Base-by-base conservation (phyloP, 2,113 vertebrate species). In the Charadrius vociferus region DNA sequence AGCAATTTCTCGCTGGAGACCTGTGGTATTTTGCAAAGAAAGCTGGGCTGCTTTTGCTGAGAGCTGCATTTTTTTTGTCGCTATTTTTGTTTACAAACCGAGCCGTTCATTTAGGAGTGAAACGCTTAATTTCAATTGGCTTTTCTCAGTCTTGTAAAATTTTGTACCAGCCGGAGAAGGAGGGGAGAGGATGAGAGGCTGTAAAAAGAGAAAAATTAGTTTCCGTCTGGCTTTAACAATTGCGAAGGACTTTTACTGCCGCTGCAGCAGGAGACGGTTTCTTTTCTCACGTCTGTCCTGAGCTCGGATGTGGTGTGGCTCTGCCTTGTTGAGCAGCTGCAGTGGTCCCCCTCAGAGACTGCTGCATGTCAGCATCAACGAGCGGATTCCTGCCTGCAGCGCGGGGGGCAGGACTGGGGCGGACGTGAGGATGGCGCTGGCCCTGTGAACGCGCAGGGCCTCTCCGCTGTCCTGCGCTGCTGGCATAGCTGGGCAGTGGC, bases 11-110 rank as follows among this genome's bases (percentile, higher is more conserved):
- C 2, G 6, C 84, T 50, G 73, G 43, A 80, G 65, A 77, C n/a
- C 75, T 43, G 86, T 17, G 21, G 3, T 80, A 1, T 36, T 80
- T 47, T 36, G 65, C 45, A 50, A 39, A 93, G 81, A 58, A 23
- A 53, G 58, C 70, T 8, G 62, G 29, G 74, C 43, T 37, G 86
- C 58, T 95, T 93, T 86, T 95, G 93, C 95, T 87, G 94, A 96
- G 90, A 53, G 66, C 68, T 81, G 92, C 95, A 43, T 29, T 56
- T 85, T 81, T 59, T 71, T 27, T 24, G 71, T 55, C 5, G 4
- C 86, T 74, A 4, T 68, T 82, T 73, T 58, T 86, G 86, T 92
- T 96, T 85, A 84, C 88, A 86, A 74, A 81, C 14, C 0, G 2
- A 90, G 86, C 55, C 0, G 0, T 52, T 93, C 45, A 2, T 58